A percentile compares a stretch with the other conserved stretches of the same genome.
Evolutionary conservation across 2,113 vertebrate species (phyloP).

Genomic region (Hyla sarda): DNA sequence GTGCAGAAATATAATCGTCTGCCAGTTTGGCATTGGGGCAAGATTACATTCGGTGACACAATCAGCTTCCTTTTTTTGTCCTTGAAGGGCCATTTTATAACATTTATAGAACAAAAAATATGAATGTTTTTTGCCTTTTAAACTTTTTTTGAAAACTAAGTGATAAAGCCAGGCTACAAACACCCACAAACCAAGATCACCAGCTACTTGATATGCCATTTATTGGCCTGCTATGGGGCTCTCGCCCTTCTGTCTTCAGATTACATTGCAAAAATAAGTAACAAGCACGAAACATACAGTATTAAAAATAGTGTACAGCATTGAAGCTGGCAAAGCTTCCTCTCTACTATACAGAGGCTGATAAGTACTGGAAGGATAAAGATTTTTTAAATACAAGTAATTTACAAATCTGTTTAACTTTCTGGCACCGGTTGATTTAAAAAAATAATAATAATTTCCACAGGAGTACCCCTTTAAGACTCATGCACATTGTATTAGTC

Average conservation of each 20-base stretch:
- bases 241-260: neutral
- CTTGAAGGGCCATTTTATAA: constrained; percentile 21
- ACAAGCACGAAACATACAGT: too few relatives aligned
- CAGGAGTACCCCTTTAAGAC: too few relatives aligned
- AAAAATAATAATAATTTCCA: too few relatives aligned
- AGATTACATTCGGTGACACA: neutral
- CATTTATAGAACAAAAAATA: neutral
- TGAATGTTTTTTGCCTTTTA: neutral
- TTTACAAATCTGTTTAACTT: too few relatives aligned
- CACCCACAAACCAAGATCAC: neutral
- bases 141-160: neutral
- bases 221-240: neutral
- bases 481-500: too few relatives aligned
- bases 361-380: too few relatives aligned
- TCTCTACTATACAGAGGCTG: too few relatives aligned
- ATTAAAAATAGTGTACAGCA: too few relatives aligned
- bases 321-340: too few relatives aligned
- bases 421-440: too few relatives aligned
- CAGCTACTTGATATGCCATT: neutral
- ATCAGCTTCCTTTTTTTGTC: constrained; percentile 4
- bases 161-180: neutral
- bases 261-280: too few relatives aligned
- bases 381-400: too few relatives aligned
- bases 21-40: constrained; percentile 6
- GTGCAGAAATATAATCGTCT: constrained; percentile 32